Base-by-base conservation (phyloP, 2,888 invertebrate genomes). In the Acronicta psi region DNA sequence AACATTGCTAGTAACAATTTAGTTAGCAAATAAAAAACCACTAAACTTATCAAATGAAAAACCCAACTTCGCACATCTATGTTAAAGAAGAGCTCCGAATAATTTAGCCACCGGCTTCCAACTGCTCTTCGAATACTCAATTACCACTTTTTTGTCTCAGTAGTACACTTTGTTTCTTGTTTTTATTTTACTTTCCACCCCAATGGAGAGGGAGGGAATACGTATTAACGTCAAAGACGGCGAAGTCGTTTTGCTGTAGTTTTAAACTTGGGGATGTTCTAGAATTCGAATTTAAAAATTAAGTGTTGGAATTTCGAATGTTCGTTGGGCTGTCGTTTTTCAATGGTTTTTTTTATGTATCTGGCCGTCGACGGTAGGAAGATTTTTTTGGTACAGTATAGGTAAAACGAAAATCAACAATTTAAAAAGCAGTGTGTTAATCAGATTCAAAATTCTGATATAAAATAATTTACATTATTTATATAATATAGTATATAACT, bases 81-180 rank as follows among this genome's bases (percentile, higher is more conserved):
- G 76, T 73, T 69, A 69, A 75, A 73, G 77, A 69, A 75, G 63
- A 69, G 69, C 78, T 70, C 61, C 69, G 82, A 82, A 87, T 88
- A 88, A 87, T 86, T 87, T 83, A 84, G 81, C 79, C 78, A 71
- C 79, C 79, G 64, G 70, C 79, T 70, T 83, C 80, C 79, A 75
- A 86, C 83, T 85, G 85, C 82, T 87, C 80, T 77, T 70, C 81
- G 87, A 88, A 87, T 87, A 87, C 85, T 85, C 86, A 87, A 89
- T 89, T 89, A 88, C 83, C 80, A 83, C 82, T 85, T 89, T 84
- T 89, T 85, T 87, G 85, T 87, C 82, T 84, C 77, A 70, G 69
- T 73, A 75, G 73, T 82, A 80, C 80, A 79, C 76, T 81, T 81
- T 75, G 75, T 73, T 76, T 72, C 63, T 77, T 78, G 77, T 81